Evolutionary conservation across 2,888 invertebrate species (phyloP), one percentile per base, ranked within the genome.

Genomic region (Cacoxenus indagator): DNA sequence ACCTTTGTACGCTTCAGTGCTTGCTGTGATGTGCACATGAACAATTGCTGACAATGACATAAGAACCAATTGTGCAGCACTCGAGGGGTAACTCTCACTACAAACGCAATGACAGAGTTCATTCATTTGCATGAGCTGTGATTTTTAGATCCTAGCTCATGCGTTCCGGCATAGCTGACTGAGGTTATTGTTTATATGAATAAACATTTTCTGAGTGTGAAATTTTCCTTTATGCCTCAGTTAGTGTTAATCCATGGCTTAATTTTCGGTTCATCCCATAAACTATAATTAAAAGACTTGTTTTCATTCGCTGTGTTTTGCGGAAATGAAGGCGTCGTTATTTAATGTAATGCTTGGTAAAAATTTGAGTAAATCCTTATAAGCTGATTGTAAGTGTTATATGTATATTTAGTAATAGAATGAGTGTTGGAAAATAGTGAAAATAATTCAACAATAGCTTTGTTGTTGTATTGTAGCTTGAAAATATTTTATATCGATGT

Each of bases 41-140:
- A n/a, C n/a, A 54, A 51, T 65, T 17, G 24, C 26, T 24, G 26
- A 61, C 61, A 29, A 55, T 55, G 55, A 14, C 55, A 26, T 14
- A 24, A 26, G 5, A 14, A n/a, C n/a, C n/a, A 48, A 55, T 55
- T 55, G 55, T 55, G 26, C 5, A 9, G 19, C 55, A 27, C 55
- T 55, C 55, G 27, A 55, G 17, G 6, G 2, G 48, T n/a, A n/a
- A n/a, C n/a, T n/a, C n/a, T 48, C 48, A 14, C 48, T 55, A 55
- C 55, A 22, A 27, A 24, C 4, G 31, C 31, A 24, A 9, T 14
- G 17, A 48, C 24, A 1, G 22, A 9, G 57, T 84, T 83, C 83
- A 79, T 84, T 81, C 80, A 81, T 83, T 81, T 83, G 76, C 84
- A 78, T 78, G n/a, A n/a, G n/a, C n/a, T n/a, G 70, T 14, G 31